Base-by-base conservation (phyloP, 2,797 vertebrate species). In the Astyanax mexicanus region DNA sequence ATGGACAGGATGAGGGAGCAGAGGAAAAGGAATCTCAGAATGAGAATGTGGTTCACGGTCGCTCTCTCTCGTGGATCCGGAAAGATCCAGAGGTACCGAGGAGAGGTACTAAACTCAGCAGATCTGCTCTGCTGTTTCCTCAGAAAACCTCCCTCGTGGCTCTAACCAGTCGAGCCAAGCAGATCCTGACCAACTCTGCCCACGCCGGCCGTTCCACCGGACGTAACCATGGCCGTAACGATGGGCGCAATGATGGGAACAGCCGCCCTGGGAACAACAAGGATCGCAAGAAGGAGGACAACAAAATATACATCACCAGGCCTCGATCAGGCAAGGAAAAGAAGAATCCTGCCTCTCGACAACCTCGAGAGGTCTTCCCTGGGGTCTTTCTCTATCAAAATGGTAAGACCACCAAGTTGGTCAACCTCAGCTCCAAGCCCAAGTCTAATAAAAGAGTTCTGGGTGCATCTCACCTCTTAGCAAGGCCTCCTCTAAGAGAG, bases 261-360 rank as follows among this genome's bases (percentile, higher is more conserved):
- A 62, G 7, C 71, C 83, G 77, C 17, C 7, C 21, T 1, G 54
- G 57, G 61, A 84, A 66, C 49, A 80, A 71, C 81, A 90, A 88
- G 75, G 83, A 86, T 25, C 58, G 47, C 10, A 83, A 0, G 77
- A 93, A 86, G 78, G 86, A 88, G 49, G 90, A 93, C 72, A 95
- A 93, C 71, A 97, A 96, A 84, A 95, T 98, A 79, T 99, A 99
- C 0, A 94, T 99, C 83, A 99, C 98, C 0, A 88, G 94, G 84
- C 94, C 92, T 15, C 91, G 96, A 12, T 84, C 90, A 0, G 89
- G 87, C 10, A 86, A 86, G 72, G 91, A 92, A 51, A 78, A 87
- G 74, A 80, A 86, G 72, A 70, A 74, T 38, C n/a, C 73, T 0
- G 27, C 77, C 0, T 90, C 88, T 8, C 90, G 85, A 12, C 91